Percentiles rank a stretch among this genome's conserved stretches.
Conservation (phyloP, 2,113 vertebrate species). For the Echinops telfairi region DNA sequence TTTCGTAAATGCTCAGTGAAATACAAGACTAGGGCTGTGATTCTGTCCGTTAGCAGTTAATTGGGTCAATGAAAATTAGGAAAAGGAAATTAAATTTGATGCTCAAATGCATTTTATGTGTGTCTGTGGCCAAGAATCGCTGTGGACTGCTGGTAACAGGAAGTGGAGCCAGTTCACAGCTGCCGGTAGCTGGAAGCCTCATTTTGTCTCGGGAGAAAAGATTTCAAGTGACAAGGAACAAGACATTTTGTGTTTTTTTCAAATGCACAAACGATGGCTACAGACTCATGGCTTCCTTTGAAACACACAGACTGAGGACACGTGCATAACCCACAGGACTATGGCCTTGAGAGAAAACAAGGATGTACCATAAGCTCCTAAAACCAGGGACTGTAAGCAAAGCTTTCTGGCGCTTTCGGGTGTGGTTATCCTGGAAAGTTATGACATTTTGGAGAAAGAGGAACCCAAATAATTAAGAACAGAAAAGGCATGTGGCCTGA, state of each 20-base stretch:
- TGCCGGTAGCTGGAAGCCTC: neutral
- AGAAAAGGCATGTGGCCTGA: no score
- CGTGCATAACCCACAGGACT: neutral
- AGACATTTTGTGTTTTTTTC: accelerated
- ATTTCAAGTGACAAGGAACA: neutral
- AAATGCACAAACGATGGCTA: no score
- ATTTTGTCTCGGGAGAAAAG: neutral
- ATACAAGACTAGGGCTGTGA: accelerated
- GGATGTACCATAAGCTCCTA: accelerated
- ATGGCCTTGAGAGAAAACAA: neutral
- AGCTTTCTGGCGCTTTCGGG: no score
- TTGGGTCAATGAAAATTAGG: neutral
- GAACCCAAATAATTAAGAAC: no score
- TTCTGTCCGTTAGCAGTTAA: neutral
- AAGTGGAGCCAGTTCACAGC: accelerated
- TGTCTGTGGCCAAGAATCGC: no score
- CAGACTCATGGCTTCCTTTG: neutral
- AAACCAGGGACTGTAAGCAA: no score
- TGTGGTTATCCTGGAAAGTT: no score
- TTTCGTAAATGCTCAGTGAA: no score
- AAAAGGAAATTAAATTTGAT: neutral
- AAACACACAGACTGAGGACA: neutral
- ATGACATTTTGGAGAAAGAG: no score
- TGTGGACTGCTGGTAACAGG: neutral
- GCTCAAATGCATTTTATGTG: no score